These are phyloP conservation scores for Pilophorus perplexus DNA, from an alignment of 2,888 invertebrate species.

Conservation along the genomic window DNA sequence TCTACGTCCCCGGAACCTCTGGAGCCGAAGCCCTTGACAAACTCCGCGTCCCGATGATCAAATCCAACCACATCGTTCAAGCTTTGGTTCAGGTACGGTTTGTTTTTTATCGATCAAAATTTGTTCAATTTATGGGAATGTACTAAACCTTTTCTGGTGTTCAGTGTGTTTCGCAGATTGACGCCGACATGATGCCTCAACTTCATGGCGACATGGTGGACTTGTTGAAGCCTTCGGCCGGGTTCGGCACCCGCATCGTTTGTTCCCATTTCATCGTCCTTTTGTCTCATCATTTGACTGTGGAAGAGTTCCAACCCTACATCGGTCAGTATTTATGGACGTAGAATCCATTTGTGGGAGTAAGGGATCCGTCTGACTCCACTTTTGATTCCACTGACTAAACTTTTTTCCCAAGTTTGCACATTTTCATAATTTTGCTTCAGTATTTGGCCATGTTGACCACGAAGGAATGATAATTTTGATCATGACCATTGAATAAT, in stretches of 20 bases:
- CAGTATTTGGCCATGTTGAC: too few relatives aligned
- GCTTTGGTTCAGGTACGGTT: slow-evolving; percentile 57
- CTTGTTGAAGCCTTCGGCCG: slow-evolving; percentile 73
- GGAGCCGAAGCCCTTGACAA: slow-evolving; percentile 61
- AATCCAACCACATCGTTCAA: slow-evolving; percentile 83
- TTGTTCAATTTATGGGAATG: neutral
- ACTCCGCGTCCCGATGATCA: slow-evolving; percentile 74
- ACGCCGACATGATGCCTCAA: slow-evolving; percentile 71
- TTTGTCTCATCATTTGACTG: slow-evolving; percentile 53
- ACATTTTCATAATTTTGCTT: neutral
- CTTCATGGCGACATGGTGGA: slow-evolving; percentile 80
- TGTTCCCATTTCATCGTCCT: slow-evolving; percentile 76
- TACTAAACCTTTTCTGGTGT: slow-evolving; percentile 44
- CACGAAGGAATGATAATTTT: too few relatives aligned
- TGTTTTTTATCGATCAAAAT: neutral
- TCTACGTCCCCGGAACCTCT: slow-evolving; percentile 28
- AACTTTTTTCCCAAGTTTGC: neutral
- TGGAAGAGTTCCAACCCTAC: slow-evolving; percentile 59
- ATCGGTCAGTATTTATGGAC: slow-evolving; percentile 55
- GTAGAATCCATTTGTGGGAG: too few relatives aligned
- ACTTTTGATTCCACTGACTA: too few relatives aligned
- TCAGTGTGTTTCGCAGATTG: slow-evolving; percentile 61
- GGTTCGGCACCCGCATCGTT: slow-evolving; percentile 79
- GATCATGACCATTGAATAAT: too few relatives aligned
- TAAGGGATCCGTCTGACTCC: too few relatives aligned